phyloP scores from a whole-genome alignment of 1,140 invertebrate genomes.

The Elysia chlorotica region DNA sequence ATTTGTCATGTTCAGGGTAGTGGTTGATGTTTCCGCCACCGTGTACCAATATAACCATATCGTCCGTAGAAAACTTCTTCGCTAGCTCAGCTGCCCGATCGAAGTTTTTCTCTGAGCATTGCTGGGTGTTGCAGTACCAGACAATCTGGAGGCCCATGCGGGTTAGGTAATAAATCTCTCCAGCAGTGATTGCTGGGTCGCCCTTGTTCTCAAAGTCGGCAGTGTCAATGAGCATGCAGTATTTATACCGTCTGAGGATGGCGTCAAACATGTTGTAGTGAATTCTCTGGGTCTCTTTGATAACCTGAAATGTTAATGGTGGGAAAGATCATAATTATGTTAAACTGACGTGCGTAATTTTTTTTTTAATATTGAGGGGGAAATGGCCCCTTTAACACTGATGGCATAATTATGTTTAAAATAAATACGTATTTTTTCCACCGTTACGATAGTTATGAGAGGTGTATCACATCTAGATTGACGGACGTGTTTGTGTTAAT shows the following conservation, averaged over 20 bases:
- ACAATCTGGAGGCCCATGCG: conserved; percentile 22
- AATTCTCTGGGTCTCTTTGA: conserved; percentile 27
- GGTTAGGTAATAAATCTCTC: conserved; percentile 28
- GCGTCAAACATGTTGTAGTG: conserved; percentile 19
- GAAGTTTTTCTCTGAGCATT: conserved; percentile 1
- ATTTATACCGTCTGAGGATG: conserved; percentile 10
- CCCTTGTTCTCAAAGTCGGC: conserved; percentile 33
- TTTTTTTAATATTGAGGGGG: too few species aligned
- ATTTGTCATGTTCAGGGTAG: background rate
- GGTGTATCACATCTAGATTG: too few species aligned
- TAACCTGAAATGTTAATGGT: too few species aligned
- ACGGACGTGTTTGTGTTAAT: too few species aligned
- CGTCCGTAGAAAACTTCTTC: conserved; percentile 6
- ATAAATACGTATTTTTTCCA: too few species aligned
- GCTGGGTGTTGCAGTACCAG: conserved; percentile 26
- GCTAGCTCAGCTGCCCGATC: conserved; percentile 1
- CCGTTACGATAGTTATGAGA: too few species aligned
- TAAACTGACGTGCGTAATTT: too few species aligned
- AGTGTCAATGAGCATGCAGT: conserved; percentile 32
- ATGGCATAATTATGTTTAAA: too few species aligned
- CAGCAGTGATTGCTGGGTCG: conserved; percentile 32
- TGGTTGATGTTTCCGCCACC: conserved; percentile 34
- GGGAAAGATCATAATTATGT: too few species aligned
- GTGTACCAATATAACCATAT: conserved; percentile 26
- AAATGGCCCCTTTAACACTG: too few species aligned